phyloP scores from a whole-genome alignment of 2,888 invertebrate genomes.

The Amiota minor region DNA sequence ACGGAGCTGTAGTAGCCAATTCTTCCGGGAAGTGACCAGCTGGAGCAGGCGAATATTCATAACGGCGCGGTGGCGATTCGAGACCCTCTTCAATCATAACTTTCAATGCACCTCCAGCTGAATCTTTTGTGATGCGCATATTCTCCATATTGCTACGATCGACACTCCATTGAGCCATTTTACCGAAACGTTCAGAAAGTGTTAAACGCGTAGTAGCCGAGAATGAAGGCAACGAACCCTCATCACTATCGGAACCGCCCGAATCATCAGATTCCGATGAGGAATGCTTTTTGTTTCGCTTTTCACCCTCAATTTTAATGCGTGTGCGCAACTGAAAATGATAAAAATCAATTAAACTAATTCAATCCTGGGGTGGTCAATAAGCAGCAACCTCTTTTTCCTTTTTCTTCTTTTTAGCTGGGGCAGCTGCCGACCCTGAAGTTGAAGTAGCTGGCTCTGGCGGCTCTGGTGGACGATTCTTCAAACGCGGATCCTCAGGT shows the following conservation, averaged over 20 bases:
- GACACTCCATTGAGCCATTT: constrained; percentile 93
- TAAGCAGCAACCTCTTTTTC: constrained; percentile 72
- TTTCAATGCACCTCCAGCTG: constrained; percentile 82
- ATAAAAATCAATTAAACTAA: no score
- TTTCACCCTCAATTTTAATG: constrained; percentile 74
- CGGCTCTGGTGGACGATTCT: constrained; percentile 76
- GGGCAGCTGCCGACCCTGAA: constrained; percentile 62
- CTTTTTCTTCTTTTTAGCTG: constrained; percentile 73
- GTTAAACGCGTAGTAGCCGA: constrained; percentile 81
- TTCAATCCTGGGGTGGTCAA: background rate
- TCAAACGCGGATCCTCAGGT: constrained; percentile 77
- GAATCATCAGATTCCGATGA: constrained; percentile 79
- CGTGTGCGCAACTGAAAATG: constrained; percentile 69
- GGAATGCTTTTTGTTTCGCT: constrained; percentile 73
- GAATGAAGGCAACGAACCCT: constrained; percentile 77
- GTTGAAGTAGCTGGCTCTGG: constrained; percentile 72
- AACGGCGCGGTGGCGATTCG: constrained; percentile 77
- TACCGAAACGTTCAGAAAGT: constrained; percentile 89
- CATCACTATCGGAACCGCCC: constrained; percentile 74
- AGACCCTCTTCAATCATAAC: constrained; percentile 83
- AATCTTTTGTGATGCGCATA: constrained; percentile 88
- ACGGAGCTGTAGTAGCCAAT: constrained; percentile 81
- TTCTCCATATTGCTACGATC: constrained; percentile 88
- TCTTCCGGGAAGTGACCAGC: constrained; percentile 87
- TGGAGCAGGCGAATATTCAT: constrained; percentile 79